Percentiles rank a stretch among this genome's conserved stretches.
These are phyloP conservation scores for Enteromius thamalakanensis DNA, from an alignment of 2,797 vertebrate genomes.

Conservation along the genomic window DNA sequence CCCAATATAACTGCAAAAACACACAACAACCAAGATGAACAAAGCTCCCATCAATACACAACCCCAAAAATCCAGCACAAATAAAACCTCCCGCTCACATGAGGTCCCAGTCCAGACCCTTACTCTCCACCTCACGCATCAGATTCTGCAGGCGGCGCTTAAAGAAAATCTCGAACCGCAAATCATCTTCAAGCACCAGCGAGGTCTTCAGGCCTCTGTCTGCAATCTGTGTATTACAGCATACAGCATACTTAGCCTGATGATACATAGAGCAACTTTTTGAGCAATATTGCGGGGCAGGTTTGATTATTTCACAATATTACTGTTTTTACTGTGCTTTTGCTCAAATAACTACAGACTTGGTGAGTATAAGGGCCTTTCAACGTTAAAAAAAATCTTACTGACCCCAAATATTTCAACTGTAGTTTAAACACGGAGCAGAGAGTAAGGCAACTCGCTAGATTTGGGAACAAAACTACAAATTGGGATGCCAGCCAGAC, in stretches of 20 bases:
- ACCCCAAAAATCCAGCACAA: neutral
- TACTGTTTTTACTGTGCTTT: neutral
- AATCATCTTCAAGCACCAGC: constrained; percentile 89
- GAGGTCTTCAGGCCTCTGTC: constrained; percentile 78
- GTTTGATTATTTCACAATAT: no score
- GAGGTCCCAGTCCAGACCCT: constrained; percentile 88
- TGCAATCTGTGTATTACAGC: constrained; percentile 72
- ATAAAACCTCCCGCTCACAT: constrained; percentile 76
- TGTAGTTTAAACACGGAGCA: neutral
- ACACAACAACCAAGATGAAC: neutral
- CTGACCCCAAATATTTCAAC: neutral
- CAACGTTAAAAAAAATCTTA: neutral
- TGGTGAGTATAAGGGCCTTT: neutral
- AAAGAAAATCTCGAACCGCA: constrained; percentile 94
- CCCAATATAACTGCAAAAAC: constrained; percentile 84
- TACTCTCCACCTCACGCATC: constrained; percentile 82
- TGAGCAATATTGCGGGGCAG: no score
- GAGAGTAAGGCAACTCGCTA: neutral
- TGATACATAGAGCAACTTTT: no score
- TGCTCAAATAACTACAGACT: neutral
- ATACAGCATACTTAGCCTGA: neutral
- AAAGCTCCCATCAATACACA: neutral
- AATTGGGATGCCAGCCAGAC: constrained; percentile 64
- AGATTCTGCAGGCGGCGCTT: constrained; percentile 88
- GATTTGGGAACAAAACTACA: neutral